Base-by-base conservation (phyloP, 2,888 invertebrate genomes). In the Drosophila infuscata region DNA sequence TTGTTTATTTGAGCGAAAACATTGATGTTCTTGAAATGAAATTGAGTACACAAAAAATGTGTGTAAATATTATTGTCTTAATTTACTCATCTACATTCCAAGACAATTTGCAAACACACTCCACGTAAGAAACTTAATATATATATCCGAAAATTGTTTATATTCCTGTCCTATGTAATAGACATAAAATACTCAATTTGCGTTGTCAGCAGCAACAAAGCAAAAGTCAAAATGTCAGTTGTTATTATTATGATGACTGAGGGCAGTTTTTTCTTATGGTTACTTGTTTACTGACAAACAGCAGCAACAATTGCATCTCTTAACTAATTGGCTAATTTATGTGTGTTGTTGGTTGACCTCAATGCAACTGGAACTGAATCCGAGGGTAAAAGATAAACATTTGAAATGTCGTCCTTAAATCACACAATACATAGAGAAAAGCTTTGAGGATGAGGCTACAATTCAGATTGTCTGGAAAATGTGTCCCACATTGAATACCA, bases 191-290 rank as follows among this genome's bases (percentile, higher is more conserved):
- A 15, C 15, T 15, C 56, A 62, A 76, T 70, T 78, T 77, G 56
- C 43, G 8, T n/a, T 67, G 48, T 29, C 48, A 33, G 38, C 67
- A 65, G 48, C 53, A 67, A 49, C 38, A 48, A 20, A 33, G 9
- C 25, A 25, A 64, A 29, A 54, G 43, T 32, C 36, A 33, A 49
- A 56, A 56, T 67, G 41, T 30, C 35, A 41, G 20, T 32, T 58
- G 29, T 51, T 79, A 75, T 64, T 71, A 49, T 29, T 64, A 46
- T 58, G 64, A 36, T 75, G 49, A 15, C 66, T 79, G 66, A 60
- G 63, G 80, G 63, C 66, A 79, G 63, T 79, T 70, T 79, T 58
- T 60, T 63, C 57, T 32, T 32, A 57, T 66, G 35, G 51, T 70
- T 64, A 60, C 66, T 70, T 70, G 41, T 54, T 46, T 60, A 43